Conservation (phyloP, 2,888 invertebrate species). For the Folsomia candida region DNA sequence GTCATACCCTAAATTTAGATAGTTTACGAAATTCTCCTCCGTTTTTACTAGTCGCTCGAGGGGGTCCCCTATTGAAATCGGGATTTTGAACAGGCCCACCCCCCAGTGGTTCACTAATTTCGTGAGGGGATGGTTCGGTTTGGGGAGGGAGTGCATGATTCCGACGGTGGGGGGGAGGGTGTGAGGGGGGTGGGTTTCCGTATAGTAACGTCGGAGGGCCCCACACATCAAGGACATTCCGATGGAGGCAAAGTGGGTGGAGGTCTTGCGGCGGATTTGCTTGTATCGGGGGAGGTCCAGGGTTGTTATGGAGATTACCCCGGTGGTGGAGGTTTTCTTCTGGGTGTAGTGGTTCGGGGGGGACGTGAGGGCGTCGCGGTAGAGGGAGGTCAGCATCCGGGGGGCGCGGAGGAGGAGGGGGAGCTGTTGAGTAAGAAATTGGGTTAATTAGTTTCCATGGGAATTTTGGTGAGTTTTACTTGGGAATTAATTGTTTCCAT, state of each 20-base stretch:
- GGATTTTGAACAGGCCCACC: conserved; percentile 48
- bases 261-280: conserved; percentile 30
- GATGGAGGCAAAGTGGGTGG: conserved; percentile 45
- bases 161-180: conserved; percentile 34
- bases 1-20: conserved; percentile 40
- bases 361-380: conserved; percentile 38
- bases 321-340: conserved; percentile 36
- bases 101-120: conserved; percentile 48
- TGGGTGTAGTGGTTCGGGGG: conserved; percentile 38
- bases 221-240: conserved; percentile 47
- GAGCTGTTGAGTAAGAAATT: conserved; percentile 21
- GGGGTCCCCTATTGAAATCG: conserved; percentile 13
- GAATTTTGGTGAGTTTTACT: conserved; percentile 5
- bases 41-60: conserved; percentile 35
- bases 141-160: conserved; percentile 48
- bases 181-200: neutral
- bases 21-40: conserved; percentile 40
- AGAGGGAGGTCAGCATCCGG: conserved; percentile 30
- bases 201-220: conserved; percentile 39
- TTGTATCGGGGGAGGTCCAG: conserved; percentile 39
- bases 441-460: neutral
- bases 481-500: conserved; percentile 19
- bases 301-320: conserved; percentile 40
- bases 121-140: conserved; percentile 43
- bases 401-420: conserved; percentile 29